Conservation (phyloP, 1,140 invertebrate species). For the Mercenaria mercenaria region DNA sequence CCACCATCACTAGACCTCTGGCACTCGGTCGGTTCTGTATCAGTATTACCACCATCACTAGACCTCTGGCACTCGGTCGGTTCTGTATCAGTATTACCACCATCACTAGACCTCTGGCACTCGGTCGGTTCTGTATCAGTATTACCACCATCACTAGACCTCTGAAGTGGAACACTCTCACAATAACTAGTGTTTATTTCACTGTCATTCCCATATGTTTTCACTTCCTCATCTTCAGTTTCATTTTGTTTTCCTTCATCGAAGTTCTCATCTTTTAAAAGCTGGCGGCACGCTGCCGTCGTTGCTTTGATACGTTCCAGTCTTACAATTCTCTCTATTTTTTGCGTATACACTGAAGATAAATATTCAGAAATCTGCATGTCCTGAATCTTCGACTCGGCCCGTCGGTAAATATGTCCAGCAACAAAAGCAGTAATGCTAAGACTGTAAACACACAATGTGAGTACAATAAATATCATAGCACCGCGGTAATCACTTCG, state of each 20-base stretch:
- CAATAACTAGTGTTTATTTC: no score
- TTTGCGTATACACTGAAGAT: neutral
- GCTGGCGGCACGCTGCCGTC: neutral
- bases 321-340: neutral
- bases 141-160: no score
- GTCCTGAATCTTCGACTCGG: neutral
- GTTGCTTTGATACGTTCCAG: constrained; percentile 28
- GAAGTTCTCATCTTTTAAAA: neutral
- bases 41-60: no score
- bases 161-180: no score
- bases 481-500: constrained; percentile 1
- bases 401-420: constrained; percentile 30
- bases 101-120: no score
- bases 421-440: constrained; percentile 41
- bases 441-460: constrained; percentile 35
- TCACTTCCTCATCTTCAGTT: neutral
- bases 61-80: no score
- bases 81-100: no score
- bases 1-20: no score
- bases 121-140: no score
- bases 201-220: neutral
- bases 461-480: constrained; percentile 18
- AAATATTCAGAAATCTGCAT: constrained; percentile 34
- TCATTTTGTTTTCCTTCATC: neutral
- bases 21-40: no score